Percentiles rank a stretch among this genome's conserved stretches.
phyloP scores from a whole-genome alignment of 2,888 invertebrate species.

The Drosophila anomalipes region DNA sequence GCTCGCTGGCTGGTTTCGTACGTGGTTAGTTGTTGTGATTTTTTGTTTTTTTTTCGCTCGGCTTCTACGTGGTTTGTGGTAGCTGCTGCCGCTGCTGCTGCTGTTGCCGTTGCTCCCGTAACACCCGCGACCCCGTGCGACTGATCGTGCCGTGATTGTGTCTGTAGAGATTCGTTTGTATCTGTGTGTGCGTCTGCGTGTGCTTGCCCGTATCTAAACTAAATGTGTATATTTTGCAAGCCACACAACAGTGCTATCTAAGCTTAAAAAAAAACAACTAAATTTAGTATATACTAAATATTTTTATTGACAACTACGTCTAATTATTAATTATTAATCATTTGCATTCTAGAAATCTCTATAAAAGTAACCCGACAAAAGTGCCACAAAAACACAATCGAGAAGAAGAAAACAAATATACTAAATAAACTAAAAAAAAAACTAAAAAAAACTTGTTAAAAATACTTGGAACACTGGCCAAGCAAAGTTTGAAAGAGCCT shows the following conservation, averaged over 20 bases:
- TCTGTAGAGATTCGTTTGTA: constrained; percentile 12
- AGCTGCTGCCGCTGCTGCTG: constrained; percentile 61
- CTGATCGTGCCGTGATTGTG: constrained; percentile 75
- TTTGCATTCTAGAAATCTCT: constrained; percentile 35
- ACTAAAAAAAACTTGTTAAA: constrained; percentile 43
- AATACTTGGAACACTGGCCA: constrained; percentile 67
- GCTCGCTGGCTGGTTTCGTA: constrained; percentile 27
- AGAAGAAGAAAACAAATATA: constrained; percentile 21
- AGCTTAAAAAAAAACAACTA: background rate
- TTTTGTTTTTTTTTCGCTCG: constrained; percentile 52
- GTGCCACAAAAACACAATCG: constrained; percentile 18
- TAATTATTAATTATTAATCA: constrained; percentile 5
- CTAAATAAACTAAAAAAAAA: constrained; percentile 38
- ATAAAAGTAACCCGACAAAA: constrained; percentile 21
- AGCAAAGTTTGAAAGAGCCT: constrained; percentile 65
- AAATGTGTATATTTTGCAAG: constrained; percentile 27
- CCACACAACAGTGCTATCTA: constrained; percentile 12
- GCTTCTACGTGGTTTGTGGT: constrained; percentile 78
- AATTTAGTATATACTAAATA: background rate
- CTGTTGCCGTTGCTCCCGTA: constrained; percentile 73
- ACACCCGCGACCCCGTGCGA: constrained; percentile 65
- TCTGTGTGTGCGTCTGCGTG: constrained; percentile 22
- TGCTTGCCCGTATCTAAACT: constrained; percentile 36
- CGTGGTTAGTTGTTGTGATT: constrained; percentile 31
- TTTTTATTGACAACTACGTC: background rate